Evolutionary conservation across 2,113 vertebrate species (phyloP), one percentile per base, ranked within the genome.

Genomic region (Camelus bactrianus): DNA sequence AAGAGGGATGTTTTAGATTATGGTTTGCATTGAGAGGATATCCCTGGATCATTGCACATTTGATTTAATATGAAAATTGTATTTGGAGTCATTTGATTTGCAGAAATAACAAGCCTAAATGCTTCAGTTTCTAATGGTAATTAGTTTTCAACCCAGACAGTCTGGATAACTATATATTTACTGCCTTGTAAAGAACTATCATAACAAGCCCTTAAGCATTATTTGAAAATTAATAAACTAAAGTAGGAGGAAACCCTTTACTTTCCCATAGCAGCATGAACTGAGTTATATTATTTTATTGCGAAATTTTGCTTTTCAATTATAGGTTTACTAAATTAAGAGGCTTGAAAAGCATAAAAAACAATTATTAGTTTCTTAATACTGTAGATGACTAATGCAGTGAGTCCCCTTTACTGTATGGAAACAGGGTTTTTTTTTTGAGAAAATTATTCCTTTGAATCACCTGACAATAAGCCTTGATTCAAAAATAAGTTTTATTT

Each of bases 151-250:
- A 97, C 98, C 98, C 98, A 99, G 98, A 99, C 98, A 98, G 98
- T 98, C 98, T 98, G 98, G 98, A 98, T 99, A 98, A 97, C 98
- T 98, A 97, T 98, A 96, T 98, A 98, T 98, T 99, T 99, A 99
- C 98, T 98, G 98, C 98, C 98, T 98, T 99, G 98, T 98, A 99
- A 99, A 99, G 97, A 98, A 98, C 98, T 98, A 99, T 99, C 98
- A 98, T 98, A 99, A 99, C 98, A 98, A 99, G 98, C 98, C 98
- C 98, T 98, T 98, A 98, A 99, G 98, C 98, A 98, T 98, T 99
- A 99, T 98, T 99, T 98, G 98, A 98, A 99, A 99, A 99, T 99
- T 99, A 99, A 99, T 99, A 99, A 99, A 98, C 98, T 98, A 98
- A 98, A 98, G 98, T 98, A 99, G 98, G 98, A 98, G 98, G 98